Percentiles rank a stretch among this genome's conserved stretches.
Evolutionary conservation across 2,113 vertebrate species (phyloP).

Genomic region (Thryonomys swinderianus): DNA sequence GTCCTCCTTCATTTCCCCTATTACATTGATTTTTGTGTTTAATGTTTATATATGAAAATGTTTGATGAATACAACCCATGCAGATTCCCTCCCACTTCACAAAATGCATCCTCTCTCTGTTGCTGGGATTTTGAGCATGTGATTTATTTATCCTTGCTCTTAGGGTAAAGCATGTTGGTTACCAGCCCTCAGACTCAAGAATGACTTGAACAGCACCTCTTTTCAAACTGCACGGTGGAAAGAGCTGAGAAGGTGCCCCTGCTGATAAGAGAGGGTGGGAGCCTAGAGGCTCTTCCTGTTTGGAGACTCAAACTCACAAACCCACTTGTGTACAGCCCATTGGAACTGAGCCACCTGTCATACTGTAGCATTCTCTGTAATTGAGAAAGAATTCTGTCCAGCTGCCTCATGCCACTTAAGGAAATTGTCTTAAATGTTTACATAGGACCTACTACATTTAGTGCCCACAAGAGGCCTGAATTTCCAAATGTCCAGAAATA

Average conservation of each 20-base stretch:
- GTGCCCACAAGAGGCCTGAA: not conserved
- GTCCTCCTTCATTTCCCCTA: constrained; percentile 41
- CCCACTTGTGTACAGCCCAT: not conserved
- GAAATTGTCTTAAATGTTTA: not conserved
- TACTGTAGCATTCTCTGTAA: not conserved
- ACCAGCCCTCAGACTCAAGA: constrained; percentile 6
- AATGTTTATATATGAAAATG: constrained; percentile 46
- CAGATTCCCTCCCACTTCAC: not conserved
- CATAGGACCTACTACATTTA: not conserved
- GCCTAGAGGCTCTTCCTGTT: not conserved
- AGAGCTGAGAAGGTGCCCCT: constrained; percentile 10
- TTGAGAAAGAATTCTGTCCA: not conserved
- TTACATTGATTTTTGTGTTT: not conserved
- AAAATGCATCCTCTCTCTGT: constrained; percentile 24
- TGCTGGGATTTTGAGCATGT: not conserved
- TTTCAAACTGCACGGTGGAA: constrained; percentile 37
- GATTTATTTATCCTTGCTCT: constrained; percentile 36
- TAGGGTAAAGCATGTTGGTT: not conserved
- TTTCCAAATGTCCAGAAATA: constrained; percentile 14
- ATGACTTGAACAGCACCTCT: constrained; percentile 38
- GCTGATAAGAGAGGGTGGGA: not conserved
- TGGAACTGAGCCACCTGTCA: not conserved
- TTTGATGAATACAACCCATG: not conserved
- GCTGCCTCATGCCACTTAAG: not conserved
- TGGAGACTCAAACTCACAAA: constrained; percentile 62